Conservation (phyloP, 35 echinoderm and acorn worm genomes). For the Lytechinus pictus region DNA sequence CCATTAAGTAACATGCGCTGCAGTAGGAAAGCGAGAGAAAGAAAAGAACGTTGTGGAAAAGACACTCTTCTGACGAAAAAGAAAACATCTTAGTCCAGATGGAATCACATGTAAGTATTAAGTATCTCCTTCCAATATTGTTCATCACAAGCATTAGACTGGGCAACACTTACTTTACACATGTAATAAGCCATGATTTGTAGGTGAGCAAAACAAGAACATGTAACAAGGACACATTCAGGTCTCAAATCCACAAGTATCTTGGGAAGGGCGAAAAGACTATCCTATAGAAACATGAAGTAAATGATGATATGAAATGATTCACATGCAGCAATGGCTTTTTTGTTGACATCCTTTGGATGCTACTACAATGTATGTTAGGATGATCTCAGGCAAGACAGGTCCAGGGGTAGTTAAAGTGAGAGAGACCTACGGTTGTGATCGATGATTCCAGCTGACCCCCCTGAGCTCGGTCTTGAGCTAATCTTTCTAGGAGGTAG, state of each 20-base stretch:
- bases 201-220: not conserved
- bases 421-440: conserved; percentile 37
- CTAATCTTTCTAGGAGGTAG: conserved; percentile 30
- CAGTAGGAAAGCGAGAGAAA: not conserved
- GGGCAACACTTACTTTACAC: not conserved
- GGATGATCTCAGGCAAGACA: not conserved
- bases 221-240: not conserved
- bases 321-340: not conserved
- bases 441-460: conserved; percentile 32
- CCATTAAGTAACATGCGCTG: not conserved
- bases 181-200: not conserved
- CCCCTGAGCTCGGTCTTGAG: conserved; percentile 36
- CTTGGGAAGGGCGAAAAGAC: not conserved
- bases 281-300: not conserved
- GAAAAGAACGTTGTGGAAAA: not conserved
- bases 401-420: not conserved
- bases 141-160: not conserved
- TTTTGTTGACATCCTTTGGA: not conserved
- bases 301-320: not conserved
- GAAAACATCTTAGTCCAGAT: not conserved
- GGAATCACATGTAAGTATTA: not conserved
- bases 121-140: not conserved
- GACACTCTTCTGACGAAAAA: not conserved
- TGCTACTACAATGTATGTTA: not conserved
- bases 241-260: not conserved